phyloP scores from a whole-genome alignment of 2,888 invertebrate species.

The Protophormia terraenovae region DNA sequence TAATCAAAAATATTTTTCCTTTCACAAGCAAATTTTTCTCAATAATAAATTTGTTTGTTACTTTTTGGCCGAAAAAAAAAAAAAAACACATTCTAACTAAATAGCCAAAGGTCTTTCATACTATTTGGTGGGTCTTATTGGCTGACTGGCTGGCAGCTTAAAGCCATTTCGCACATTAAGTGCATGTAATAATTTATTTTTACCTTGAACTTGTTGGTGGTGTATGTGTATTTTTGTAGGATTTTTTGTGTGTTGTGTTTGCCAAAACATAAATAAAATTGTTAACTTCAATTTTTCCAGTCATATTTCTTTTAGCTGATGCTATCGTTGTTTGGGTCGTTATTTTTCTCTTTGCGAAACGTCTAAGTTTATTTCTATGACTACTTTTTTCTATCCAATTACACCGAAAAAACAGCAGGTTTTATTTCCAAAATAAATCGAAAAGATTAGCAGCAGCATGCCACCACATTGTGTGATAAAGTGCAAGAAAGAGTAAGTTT shows the following conservation, averaged over 20 bases:
- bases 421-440: slow-evolving; percentile 53
- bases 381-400: slow-evolving; percentile 32
- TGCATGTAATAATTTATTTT: slow-evolving; percentile 46
- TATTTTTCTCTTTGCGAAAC: neutral
- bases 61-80: slow-evolving; percentile 1
- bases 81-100: neutral
- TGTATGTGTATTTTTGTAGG: neutral
- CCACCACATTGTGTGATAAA: neutral
- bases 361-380: neutral
- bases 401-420: slow-evolving; percentile 51
- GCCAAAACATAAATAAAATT: slow-evolving; percentile 55
- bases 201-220: slow-evolving; percentile 65
- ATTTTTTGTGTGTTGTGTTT: neutral
- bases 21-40: neutral
- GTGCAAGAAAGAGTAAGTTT: neutral
- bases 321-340: neutral
- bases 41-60: neutral
- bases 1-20: neutral
- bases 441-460: slow-evolving; percentile 28
- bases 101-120: slow-evolving; percentile 19
- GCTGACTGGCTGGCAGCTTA: neutral
- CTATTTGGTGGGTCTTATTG: neutral
- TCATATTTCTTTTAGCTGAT: slow-evolving; percentile 8
- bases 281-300: neutral
- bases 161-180: slow-evolving; percentile 29